These are phyloP conservation scores for Anarrhichthys ocellatus DNA, from an alignment of 2,113 vertebrate genomes.

Conservation along the genomic window DNA sequence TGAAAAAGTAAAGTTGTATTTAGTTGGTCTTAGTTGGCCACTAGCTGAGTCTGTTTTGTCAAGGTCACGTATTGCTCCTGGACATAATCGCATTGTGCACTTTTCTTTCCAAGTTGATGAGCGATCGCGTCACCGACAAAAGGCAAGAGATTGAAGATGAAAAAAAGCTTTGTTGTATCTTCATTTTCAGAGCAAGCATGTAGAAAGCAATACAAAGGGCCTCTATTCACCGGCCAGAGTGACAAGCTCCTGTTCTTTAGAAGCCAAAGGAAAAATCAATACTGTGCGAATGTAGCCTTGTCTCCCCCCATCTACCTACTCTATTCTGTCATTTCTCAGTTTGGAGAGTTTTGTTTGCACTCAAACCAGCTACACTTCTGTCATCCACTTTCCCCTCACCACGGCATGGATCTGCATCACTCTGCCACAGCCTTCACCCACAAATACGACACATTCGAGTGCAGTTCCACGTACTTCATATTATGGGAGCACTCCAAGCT, in stretches of 20 bases:
- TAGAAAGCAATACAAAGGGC: conserved; percentile 63
- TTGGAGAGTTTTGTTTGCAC: conserved; percentile 58
- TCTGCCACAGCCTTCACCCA: neutral
- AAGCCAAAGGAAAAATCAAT: conserved; percentile 72
- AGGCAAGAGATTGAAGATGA: conserved; percentile 35
- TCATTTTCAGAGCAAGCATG: conserved; percentile 59
- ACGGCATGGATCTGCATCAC: conserved; percentile 20
- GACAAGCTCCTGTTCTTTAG: conserved; percentile 69
- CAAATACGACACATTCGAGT: conserved; percentile 44
- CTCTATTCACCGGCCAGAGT: conserved; percentile 45
- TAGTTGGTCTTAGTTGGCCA: neutral
- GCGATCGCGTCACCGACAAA: conserved; percentile 53
- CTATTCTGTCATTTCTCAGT: conserved; percentile 55
- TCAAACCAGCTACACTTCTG: conserved; percentile 35
- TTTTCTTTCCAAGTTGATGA: conserved; percentile 46
- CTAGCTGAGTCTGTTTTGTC: conserved; percentile 10
- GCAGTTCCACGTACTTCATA: conserved; percentile 6
- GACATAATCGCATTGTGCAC: conserved; percentile 33
- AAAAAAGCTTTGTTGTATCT: conserved; percentile 56
- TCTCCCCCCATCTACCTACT: conserved; percentile 35
- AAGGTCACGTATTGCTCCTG: conserved; percentile 28
- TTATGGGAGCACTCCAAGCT: conserved; percentile 20
- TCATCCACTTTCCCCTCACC: neutral
- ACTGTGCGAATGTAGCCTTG: conserved; percentile 46
- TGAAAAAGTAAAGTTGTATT: conserved; percentile 35